A percentile compares a stretch with the other conserved stretches of the same genome.
These are phyloP conservation scores for Rhinogobius similis DNA, from an alignment of 2,113 vertebrate genomes.

Conservation along the genomic window DNA sequence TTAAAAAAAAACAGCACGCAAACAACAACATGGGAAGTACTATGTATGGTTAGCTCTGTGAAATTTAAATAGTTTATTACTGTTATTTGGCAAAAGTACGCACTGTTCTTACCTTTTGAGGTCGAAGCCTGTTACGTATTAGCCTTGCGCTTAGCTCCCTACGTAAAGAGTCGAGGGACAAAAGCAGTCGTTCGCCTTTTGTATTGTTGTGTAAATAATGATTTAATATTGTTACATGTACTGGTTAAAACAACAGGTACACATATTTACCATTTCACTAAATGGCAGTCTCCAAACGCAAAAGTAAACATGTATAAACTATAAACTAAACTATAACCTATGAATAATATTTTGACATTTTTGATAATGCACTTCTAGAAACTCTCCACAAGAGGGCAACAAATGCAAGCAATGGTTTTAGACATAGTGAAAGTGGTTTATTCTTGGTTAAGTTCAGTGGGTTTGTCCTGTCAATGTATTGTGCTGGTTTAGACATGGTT, in stretches of 20 bases:
- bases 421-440: too few relatives aligned
- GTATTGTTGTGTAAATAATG: background rate
- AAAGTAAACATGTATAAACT: background rate
- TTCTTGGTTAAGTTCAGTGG: background rate
- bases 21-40: accelerated
- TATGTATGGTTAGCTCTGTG: accelerated
- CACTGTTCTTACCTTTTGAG: constrained; percentile 35
- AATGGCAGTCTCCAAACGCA: background rate
- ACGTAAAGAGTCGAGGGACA: constrained; percentile 45
- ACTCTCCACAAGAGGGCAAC: constrained; percentile 49
- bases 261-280: background rate
- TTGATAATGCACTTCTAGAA: background rate
- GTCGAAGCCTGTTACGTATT: background rate
- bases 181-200: background rate
- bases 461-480: background rate
- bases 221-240: background rate
- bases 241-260: background rate
- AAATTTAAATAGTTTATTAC: accelerated
- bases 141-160: constrained; percentile 7
- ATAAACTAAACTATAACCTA: too few relatives aligned
- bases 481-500: background rate
- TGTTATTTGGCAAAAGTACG: constrained; percentile 20
- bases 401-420: background rate
- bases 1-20: accelerated
- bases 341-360: background rate